phyloP scores from a whole-genome alignment of 2,888 invertebrate genomes.

The Drosophila siamana region DNA sequence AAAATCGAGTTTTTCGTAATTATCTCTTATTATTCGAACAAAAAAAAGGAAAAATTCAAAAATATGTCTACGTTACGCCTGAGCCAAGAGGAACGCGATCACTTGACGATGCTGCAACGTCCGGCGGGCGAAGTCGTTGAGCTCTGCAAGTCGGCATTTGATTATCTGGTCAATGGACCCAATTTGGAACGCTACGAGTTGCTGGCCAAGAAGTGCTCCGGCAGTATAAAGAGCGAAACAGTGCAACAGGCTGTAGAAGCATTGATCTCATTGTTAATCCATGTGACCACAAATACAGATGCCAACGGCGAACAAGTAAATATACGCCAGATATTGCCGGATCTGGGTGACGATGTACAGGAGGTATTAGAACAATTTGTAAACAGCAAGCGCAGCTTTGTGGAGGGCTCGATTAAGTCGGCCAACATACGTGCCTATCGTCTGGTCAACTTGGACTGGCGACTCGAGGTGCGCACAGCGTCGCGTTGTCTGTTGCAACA shows the following conservation, averaged over 20 bases:
- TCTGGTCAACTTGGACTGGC: slow-evolving; percentile 88
- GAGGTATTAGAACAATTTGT: slow-evolving; percentile 83
- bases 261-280: slow-evolving; percentile 90
- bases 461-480: slow-evolving; percentile 88
- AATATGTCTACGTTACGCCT: slow-evolving; percentile 78
- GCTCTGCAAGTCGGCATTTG: slow-evolving; percentile 88
- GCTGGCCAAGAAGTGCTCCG: slow-evolving; percentile 86
- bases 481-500: slow-evolving; percentile 88
- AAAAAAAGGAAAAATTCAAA: too few species aligned
- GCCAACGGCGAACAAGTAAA: slow-evolving; percentile 84
- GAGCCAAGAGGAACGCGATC: slow-evolving; percentile 87
- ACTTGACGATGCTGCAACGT: slow-evolving; percentile 87
- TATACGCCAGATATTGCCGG: slow-evolving; percentile 65
- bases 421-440: slow-evolving; percentile 82
- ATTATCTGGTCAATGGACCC: slow-evolving; percentile 88
- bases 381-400: slow-evolving; percentile 81
- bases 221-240: slow-evolving; percentile 73
- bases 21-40: slow-evolving; percentile 26
- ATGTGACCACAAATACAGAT: slow-evolving; percentile 90
- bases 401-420: slow-evolving; percentile 83
- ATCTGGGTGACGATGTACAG: slow-evolving; percentile 75
- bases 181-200: slow-evolving; percentile 86
- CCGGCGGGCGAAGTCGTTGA: slow-evolving; percentile 87
- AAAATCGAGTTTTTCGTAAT: slow-evolving; percentile 7
- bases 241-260: slow-evolving; percentile 89